phyloP scores from a whole-genome alignment of 2,113 vertebrate species.

The Notarius lentiginosus region DNA sequence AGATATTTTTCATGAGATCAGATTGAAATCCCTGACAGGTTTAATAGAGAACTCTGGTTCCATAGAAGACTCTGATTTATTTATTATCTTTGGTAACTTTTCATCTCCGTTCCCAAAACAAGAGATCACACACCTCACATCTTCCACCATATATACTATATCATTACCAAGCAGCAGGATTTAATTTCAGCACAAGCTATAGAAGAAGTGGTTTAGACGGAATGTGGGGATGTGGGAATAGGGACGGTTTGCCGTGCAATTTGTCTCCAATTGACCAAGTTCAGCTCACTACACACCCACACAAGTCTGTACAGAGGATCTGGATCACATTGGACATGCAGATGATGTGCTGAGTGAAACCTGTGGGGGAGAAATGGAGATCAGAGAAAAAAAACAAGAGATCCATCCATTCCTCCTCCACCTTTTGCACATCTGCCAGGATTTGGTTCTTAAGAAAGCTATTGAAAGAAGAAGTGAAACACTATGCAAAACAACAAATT shows the following conservation, averaged over 20 bases:
- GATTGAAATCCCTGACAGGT: not conserved
- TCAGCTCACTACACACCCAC: constrained; percentile 36
- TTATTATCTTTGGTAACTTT: not conserved
- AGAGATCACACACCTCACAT: not conserved
- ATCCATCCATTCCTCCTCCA: constrained; percentile 32
- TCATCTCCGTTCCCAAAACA: not conserved
- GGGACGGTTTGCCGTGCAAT: constrained; percentile 22
- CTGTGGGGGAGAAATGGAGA: constrained; percentile 26
- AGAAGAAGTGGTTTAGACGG: constrained; percentile 23
- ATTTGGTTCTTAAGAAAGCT: constrained; percentile 17
- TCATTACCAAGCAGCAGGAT: not conserved
- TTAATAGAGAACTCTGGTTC: not conserved
- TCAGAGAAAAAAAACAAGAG: constrained; percentile 39
- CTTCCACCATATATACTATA: not conserved
- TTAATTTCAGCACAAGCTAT: constrained; percentile 1
- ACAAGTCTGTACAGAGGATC: constrained; percentile 28
- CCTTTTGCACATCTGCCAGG: constrained; percentile 19
- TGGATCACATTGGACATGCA: constrained; percentile 54
- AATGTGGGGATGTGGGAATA: constrained; percentile 33
- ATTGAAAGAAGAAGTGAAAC: constrained; percentile 23
- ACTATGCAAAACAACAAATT: constrained; percentile 22
- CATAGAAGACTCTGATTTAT: not conserved
- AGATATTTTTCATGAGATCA: not conserved
- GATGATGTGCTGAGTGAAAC: constrained; percentile 49
- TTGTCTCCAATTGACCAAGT: constrained; percentile 45